phyloP scores from a whole-genome alignment of 2,797 vertebrate genomes.

The Sciurus carolinensis region DNA sequence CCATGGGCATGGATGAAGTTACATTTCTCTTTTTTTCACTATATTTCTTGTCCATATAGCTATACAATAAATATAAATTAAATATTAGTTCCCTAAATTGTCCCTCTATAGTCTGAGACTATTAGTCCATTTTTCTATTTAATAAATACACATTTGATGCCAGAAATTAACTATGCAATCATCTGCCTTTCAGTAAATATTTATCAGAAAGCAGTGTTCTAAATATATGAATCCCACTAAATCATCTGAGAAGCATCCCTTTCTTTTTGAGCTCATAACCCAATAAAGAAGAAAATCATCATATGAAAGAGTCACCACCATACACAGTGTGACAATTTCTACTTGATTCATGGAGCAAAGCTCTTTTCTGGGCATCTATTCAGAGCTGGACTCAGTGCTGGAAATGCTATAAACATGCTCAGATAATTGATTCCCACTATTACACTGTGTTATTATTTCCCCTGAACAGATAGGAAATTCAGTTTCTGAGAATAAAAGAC shows the following conservation, averaged over 20 bases:
- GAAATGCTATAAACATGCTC: not conserved
- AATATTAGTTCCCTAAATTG: constrained; percentile 11
- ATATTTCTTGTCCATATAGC: not conserved
- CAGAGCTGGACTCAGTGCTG: not conserved
- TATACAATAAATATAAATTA: constrained; percentile 38
- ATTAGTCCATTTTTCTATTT: not conserved
- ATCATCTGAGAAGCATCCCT: not conserved
- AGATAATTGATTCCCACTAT: not conserved
- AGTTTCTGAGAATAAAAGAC: not conserved
- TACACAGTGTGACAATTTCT: not conserved
- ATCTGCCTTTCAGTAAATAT: not conserved
- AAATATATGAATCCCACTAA: not conserved
- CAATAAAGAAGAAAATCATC: not conserved
- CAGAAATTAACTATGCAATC: constrained; percentile 18
- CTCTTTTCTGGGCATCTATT: not conserved
- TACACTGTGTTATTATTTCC: not conserved
- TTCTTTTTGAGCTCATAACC: not conserved
- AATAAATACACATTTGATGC: not conserved
- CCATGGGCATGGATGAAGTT: not conserved
- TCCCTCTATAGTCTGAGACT: not conserved
- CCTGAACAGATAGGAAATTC: constrained; percentile 10
- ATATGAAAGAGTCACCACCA: not conserved
- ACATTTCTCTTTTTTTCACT: not conserved
- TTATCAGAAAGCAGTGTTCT: not conserved
- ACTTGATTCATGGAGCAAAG: not conserved